Evolutionary conservation across 1,140 invertebrate genomes (phyloP).

Genomic region (Holotrichia oblita): DNA sequence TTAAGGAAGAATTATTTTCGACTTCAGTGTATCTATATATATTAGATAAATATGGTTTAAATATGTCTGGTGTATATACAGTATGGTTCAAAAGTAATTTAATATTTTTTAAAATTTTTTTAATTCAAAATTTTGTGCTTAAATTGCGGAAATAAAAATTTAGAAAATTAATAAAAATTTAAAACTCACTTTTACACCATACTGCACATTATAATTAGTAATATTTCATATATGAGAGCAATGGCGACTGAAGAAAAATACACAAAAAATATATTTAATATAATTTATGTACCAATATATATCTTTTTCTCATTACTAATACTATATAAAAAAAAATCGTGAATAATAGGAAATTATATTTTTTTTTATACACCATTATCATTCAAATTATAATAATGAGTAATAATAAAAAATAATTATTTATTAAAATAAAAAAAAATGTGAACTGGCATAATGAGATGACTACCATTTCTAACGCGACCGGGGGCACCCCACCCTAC

Average conservation of each 20-base stretch:
- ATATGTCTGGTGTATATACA: constrained; percentile 17
- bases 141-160: no score
- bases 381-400: constrained; percentile 1
- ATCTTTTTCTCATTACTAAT: neutral
- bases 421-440: constrained; percentile 23
- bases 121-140: neutral
- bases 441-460: constrained; percentile 32
- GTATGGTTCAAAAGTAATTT: neutral
- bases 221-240: constrained; percentile 6
- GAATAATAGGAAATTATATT: neutral
- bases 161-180: neutral
- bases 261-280: constrained; percentile 16
- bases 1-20: constrained; percentile 13
- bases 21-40: neutral
- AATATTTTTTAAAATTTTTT: no score
- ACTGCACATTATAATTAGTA: neutral
- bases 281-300: constrained; percentile 16
- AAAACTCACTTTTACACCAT: neutral
- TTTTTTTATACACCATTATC: constrained; percentile 16
- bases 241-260: constrained; percentile 20
- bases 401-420: constrained; percentile 14
- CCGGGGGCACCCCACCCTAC: neutral
- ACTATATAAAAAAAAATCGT: constrained; percentile 21
- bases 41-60: constrained; percentile 31
- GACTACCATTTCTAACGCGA: neutral